Evolutionary conservation across 2,797 vertebrate genomes (phyloP), one percentile per base, ranked within the genome.

Genomic region (Amblyraja radiata): DNA sequence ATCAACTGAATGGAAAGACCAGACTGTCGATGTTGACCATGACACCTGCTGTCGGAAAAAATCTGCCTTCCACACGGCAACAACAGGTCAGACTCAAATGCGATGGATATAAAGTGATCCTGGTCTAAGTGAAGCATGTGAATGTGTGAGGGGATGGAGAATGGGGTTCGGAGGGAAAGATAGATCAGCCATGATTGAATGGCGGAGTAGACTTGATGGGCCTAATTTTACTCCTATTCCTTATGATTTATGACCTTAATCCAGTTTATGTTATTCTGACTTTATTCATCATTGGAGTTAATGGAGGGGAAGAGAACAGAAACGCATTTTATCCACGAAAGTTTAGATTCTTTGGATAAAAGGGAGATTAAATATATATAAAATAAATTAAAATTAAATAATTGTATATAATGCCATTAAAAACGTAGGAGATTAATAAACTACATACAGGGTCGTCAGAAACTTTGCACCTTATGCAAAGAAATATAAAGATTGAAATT

Each of bases 51-150:
- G 71, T 92, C 1, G 68, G 90, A 76, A 92, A 92, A 92, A 92
- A 92, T 10, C 90, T 39, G 39, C 71, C 90, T 76, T 92, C 90
- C 21, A 76, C 71, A 54, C 71, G 90, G 90, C 90, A 92, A 92
- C 90, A 92, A 92, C 90, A 92, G 90, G 90, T 92, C 71, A 92
- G 90, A 92, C 39, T 54, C 46, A 71, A 28, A 25, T 92, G 74
- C 76, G 36, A n/a, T 76, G 7, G 73, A 25, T 74, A 36, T 36
- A 68, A 65, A n/a, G 13, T 65, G 65, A 32, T 14, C 65, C 63
- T 88, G 84, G 61, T 68, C 84, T 36, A 21, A 88, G 32, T 88
- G 13, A 23, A 74, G 71, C 71, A 21, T 65, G n/a, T 23, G 21
- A 58, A 9, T 28, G 23, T 88, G 6, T 32, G n/a, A 63, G 28